Evolutionary conservation across 2,113 vertebrate genomes (phyloP).

Genomic region (Psilopogon haemacephalus): DNA sequence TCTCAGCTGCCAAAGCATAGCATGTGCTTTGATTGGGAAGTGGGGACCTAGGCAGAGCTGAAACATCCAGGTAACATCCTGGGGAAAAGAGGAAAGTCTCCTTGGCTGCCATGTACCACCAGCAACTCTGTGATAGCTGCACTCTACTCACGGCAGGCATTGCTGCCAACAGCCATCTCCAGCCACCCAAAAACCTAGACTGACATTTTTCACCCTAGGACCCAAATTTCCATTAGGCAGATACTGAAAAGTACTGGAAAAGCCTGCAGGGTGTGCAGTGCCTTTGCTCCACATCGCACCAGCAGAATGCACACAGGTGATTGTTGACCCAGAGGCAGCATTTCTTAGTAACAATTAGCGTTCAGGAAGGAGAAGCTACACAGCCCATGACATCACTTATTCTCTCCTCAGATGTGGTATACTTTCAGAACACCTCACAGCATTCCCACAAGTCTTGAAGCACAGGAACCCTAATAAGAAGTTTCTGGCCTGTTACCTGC

Average conservation of each 20-base stretch:
- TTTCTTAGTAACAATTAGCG: not conserved
- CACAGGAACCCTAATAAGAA: not conserved
- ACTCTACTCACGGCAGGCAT: no score
- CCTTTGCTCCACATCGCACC: not conserved
- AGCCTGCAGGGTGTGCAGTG: rapidly evolving
- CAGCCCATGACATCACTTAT: not conserved
- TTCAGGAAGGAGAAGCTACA: not conserved
- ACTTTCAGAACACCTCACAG: not conserved
- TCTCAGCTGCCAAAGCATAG: not conserved
- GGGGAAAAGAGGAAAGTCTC: not conserved
- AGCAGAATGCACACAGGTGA: not conserved
- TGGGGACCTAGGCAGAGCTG: not conserved
- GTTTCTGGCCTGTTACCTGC: not conserved
- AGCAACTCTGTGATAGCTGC: rapidly evolving
- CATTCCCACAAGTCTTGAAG: not conserved
- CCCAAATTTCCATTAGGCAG: not conserved
- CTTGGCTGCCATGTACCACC: not conserved
- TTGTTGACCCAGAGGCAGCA: not conserved
- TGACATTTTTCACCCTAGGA: not conserved
- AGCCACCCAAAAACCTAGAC: not conserved
- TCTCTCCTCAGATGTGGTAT: not conserved
- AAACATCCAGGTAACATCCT: not conserved
- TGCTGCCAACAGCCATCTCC: not conserved
- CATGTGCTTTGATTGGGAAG: not conserved
- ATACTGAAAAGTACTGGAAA: not conserved